Evolutionary conservation across 1,140 invertebrate genomes (phyloP).

Genomic region (Lithobius niger): DNA sequence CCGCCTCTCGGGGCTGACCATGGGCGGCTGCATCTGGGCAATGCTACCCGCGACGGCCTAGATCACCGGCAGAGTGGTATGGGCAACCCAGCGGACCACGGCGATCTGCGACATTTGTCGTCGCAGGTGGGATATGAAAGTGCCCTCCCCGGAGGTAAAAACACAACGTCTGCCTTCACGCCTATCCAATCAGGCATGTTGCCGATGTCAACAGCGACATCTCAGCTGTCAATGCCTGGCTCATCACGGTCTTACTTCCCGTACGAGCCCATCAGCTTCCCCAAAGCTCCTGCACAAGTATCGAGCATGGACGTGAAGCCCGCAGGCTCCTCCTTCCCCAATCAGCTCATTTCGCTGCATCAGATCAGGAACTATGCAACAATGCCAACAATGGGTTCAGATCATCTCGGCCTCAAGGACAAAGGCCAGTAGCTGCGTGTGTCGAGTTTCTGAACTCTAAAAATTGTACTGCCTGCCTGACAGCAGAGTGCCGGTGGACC

Average conservation of each 20-base stretch:
- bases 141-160: slow-evolving; percentile 28
- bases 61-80: slow-evolving; percentile 33
- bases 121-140: slow-evolving; percentile 33
- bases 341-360: slow-evolving; percentile 87
- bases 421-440: slow-evolving; percentile 30
- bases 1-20: background rate
- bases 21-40: slow-evolving; percentile 22
- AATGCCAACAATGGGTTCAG: slow-evolving; percentile 52
- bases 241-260: slow-evolving; percentile 51
- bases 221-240: slow-evolving; percentile 23
- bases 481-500: background rate
- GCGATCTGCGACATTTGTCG: slow-evolving; percentile 28
- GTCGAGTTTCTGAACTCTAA: slow-evolving; percentile 3
- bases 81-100: slow-evolving; percentile 24
- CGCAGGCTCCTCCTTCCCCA: slow-evolving; percentile 54
- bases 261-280: slow-evolving; percentile 80
- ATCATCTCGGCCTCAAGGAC: slow-evolving; percentile 42
- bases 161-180: slow-evolving; percentile 73
- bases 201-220: slow-evolving; percentile 24
- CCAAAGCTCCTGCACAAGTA: slow-evolving; percentile 32
- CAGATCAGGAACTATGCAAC: slow-evolving; percentile 94
- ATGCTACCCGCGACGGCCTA: slow-evolving; percentile 50
- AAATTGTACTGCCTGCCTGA: background rate
- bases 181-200: slow-evolving; percentile 64
- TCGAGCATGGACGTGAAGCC: slow-evolving; percentile 34